These are phyloP conservation scores for Synanthedon andrenaeformis DNA, from an alignment of 2,888 invertebrate genomes.

Conservation along the genomic window DNA sequence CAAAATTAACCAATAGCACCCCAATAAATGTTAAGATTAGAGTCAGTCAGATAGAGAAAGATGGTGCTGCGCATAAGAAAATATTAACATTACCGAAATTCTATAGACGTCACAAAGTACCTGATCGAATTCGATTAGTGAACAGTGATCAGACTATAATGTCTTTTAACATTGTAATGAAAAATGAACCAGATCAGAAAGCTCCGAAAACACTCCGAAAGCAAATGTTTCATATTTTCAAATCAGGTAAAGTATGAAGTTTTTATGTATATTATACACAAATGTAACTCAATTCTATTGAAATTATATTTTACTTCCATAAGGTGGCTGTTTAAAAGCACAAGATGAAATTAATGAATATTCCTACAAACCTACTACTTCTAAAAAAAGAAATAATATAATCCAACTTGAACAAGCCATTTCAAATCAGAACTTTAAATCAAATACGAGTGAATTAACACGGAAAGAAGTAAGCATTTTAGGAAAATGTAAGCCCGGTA, in stretches of 20 bases:
- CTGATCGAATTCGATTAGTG: constrained; percentile 30
- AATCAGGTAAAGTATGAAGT: constrained; percentile 17
- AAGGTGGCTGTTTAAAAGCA: constrained; percentile 35
- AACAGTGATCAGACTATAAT: constrained; percentile 53
- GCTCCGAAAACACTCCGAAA: constrained; percentile 23
- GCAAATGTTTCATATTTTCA: constrained; percentile 24
- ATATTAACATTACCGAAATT: constrained; percentile 26
- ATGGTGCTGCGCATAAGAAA: constrained; percentile 14
- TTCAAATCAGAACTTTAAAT: constrained; percentile 10
- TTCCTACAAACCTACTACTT: constrained; percentile 23
- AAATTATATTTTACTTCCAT: constrained; percentile 5
- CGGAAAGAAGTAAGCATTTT: constrained; percentile 28
- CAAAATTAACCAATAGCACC: constrained; percentile 17
- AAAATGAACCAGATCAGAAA: constrained; percentile 19
- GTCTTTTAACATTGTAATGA: constrained; percentile 47
- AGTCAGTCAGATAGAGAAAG: constrained; percentile 36
- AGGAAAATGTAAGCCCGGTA: constrained; percentile 57
- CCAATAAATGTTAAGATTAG: constrained; percentile 47
- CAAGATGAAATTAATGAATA: constrained; percentile 30
- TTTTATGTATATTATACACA: not conserved
- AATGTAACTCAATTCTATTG: not conserved
- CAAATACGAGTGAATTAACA: constrained; percentile 16
- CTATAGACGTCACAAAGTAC: constrained; percentile 9
- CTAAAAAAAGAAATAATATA: constrained; percentile 5
- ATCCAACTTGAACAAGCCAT: constrained; percentile 2